Evolutionary conservation across 1,140 invertebrate genomes (phyloP), one percentile per base, ranked within the genome.

Genomic region (Batillaria attramentaria): DNA sequence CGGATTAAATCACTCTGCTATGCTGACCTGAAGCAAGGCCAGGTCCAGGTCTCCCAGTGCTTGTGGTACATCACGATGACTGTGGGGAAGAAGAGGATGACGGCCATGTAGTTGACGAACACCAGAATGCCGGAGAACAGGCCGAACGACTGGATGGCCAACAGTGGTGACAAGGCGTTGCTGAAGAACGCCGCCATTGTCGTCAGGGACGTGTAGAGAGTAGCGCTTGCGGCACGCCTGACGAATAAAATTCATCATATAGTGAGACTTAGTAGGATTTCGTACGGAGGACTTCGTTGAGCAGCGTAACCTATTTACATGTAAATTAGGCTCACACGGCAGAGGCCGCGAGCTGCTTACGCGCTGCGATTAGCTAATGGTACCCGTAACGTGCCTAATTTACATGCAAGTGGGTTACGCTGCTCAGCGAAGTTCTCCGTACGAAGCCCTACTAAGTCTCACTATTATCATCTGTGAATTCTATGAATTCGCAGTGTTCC

Each of bases 21-120:
- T 35, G 24, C 24, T 4, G 5, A 77, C 70, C 46, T 70, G 69
- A 62, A 78, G 42, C 83, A 84, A 0, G 81, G 79, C 79, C 79
- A 83, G 35, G 76, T 68, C 35, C 70, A 81, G n/a, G 75, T 66
- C 54, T 84, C 82, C 50, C 80, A 82, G 42, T 84, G 78, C 0
- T 73, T 37, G 74, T 87, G 85, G 72, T 90, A 84, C 13, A 88
- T 46, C 54, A 90, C 81, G 18, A 90, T 83, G 20, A 87, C 84
- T 5, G 84, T 80, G n/a, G 89, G 89, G 72, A 89, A 88, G 73
- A 87, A 90, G 13, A 85, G n/a, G 37, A 89, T 81, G 43, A 87
- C 84, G 8, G 87, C 87, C 8, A 88, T 39, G 57, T 87, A 89
- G 80, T 89, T 88, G 35, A 87, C 81, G 10, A 85, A 46, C n/a